Evolutionary conservation across 1,140 invertebrate species (phyloP).

Genomic region (Sarcophaga bullata): DNA sequence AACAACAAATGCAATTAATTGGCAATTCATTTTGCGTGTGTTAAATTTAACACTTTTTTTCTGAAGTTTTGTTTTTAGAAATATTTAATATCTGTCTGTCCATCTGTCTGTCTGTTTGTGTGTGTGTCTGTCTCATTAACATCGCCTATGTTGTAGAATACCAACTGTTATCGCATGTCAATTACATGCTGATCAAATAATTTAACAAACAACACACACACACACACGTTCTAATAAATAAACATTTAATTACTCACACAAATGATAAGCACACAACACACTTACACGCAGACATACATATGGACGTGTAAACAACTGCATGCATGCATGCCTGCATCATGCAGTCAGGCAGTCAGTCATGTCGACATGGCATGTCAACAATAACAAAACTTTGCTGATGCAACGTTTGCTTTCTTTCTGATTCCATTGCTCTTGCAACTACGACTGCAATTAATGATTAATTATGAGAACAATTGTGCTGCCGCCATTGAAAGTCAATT

Average conservation of each 20-base stretch:
- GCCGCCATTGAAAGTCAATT: not conserved
- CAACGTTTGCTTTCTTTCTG: not conserved
- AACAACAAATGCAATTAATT: too few relatives aligned
- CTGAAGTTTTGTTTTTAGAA: too few relatives aligned
- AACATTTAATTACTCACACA: not conserved
- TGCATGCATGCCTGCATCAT: not conserved
- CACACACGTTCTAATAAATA: not conserved
- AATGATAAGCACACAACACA: not conserved
- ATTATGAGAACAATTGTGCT: not conserved
- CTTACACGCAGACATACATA: not conserved
- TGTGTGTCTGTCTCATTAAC: too few relatives aligned
- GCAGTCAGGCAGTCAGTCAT: too few relatives aligned
- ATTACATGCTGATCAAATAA: too few relatives aligned
- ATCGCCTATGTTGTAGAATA: too few relatives aligned
- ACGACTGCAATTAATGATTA: not conserved
- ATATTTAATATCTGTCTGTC: too few relatives aligned
- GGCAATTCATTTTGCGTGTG: too few relatives aligned
- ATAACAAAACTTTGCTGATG: not conserved
- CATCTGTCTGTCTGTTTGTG: too few relatives aligned
- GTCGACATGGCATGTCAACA: too few relatives aligned
- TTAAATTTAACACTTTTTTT: too few relatives aligned
- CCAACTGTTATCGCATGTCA: too few relatives aligned
- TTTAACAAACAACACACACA: not conserved
- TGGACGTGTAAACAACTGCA: not conserved
- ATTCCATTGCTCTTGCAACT: not conserved